phyloP scores from a whole-genome alignment of 2,888 invertebrate species.

The Drosophila sordidapex region DNA sequence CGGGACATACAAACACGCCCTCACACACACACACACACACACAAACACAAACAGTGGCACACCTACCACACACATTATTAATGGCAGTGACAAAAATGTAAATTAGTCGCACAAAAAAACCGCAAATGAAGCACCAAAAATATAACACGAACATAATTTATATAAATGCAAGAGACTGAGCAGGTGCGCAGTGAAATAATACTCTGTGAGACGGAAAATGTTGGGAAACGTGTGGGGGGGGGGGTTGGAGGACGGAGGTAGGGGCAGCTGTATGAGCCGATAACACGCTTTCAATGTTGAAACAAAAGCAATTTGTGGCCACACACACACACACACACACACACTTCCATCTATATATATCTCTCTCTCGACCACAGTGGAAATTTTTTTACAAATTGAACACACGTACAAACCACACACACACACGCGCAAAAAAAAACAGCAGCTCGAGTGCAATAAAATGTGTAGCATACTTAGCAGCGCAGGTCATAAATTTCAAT shows the following conservation, averaged over 20 bases:
- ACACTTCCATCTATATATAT: neutral
- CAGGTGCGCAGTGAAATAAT: neutral
- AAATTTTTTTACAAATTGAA: slow-evolving; percentile 67
- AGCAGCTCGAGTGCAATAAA: slow-evolving; percentile 14
- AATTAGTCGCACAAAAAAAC: slow-evolving; percentile 64
- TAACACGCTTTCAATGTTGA: slow-evolving; percentile 67
- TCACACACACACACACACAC: neutral
- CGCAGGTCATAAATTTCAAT: slow-evolving; percentile 68
- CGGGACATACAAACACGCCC: slow-evolving; percentile 35
- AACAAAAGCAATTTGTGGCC: slow-evolving; percentile 74
- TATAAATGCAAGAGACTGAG: slow-evolving; percentile 30
- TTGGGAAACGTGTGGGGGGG: neutral
- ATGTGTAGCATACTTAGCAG: slow-evolving; percentile 64
- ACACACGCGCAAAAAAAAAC: neutral
- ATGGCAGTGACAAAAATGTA: slow-evolving; percentile 79
- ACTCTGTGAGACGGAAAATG: neutral
- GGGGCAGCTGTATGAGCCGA: slow-evolving; percentile 67
- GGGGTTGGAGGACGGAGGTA: slow-evolving; percentile 7
- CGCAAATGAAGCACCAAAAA: slow-evolving; percentile 49
- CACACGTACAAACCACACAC: slow-evolving; percentile 8
- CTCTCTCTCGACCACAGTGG: slow-evolving; percentile 24
- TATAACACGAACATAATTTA: slow-evolving; percentile 59
- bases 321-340: slow-evolving; percentile 2
- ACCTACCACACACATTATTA: slow-evolving; percentile 50
- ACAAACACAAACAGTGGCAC: neutral